These are phyloP conservation scores for Yponomeuta malinellus DNA, from an alignment of 2,888 invertebrate genomes.

Conservation along the genomic window DNA sequence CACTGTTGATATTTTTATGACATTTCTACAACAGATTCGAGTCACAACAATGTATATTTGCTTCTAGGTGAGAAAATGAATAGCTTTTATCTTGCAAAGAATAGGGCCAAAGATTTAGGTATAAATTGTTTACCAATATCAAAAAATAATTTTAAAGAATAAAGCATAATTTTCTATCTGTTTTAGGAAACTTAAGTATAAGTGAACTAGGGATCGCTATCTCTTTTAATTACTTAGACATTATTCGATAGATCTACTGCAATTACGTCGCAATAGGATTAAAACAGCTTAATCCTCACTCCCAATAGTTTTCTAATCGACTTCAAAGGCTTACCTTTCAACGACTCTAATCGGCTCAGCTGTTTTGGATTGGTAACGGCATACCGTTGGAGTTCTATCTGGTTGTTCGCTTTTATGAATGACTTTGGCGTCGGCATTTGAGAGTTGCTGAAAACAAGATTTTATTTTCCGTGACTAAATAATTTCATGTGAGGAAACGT, in stretches of 20 bases:
- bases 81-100: no score
- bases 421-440: constrained; percentile 89
- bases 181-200: background rate
- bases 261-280: constrained; percentile 78
- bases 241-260: background rate
- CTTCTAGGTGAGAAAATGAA: no score
- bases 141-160: no score
- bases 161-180: no score
- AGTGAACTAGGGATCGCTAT: background rate
- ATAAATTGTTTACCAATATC: no score
- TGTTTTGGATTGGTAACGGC: constrained; percentile 70
- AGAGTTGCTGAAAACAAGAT: constrained; percentile 59
- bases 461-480: background rate
- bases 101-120: no score
- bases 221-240: background rate
- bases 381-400: constrained; percentile 82
- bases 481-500: background rate
- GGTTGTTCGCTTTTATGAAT: constrained; percentile 93
- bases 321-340: constrained; percentile 56
- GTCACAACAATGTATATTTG: no score
- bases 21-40: no score
- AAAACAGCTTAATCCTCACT: constrained; percentile 19
- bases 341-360: constrained; percentile 77
- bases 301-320: constrained; percentile 5
- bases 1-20: no score